Conservation (phyloP, 53 echinoderm and acorn worm genomes). For the Hippasteria phrygiana region DNA sequence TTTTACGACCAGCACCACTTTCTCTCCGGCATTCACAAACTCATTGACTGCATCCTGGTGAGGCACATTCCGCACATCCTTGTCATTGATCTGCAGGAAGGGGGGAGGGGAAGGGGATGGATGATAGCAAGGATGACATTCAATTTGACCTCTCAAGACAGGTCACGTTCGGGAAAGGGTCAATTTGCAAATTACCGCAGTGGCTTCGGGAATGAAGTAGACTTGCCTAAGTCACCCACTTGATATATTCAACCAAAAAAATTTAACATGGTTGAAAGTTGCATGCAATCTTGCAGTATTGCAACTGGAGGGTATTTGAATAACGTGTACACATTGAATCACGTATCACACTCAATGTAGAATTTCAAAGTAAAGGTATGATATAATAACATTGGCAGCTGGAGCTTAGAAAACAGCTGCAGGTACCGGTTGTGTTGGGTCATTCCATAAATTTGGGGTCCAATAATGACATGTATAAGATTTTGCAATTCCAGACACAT, state of each 20-base stretch:
- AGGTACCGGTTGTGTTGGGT: too few species aligned
- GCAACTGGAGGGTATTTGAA: too few species aligned
- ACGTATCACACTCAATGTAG: too few species aligned
- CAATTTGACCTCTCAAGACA: neutral
- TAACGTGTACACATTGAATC: too few species aligned
- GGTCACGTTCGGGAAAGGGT: slow-evolving; percentile 38
- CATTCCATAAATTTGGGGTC: too few species aligned
- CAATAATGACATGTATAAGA: too few species aligned
- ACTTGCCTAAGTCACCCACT: neutral
- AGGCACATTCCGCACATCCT: slow-evolving; percentile 81
- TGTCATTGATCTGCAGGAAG: slow-evolving; percentile 83
- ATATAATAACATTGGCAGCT: too few species aligned
- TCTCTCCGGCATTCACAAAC: slow-evolving; percentile 87
- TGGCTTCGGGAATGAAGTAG: too few species aligned
- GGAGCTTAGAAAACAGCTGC: too few species aligned
- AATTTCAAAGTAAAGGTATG: too few species aligned
- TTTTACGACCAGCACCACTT: slow-evolving; percentile 81
- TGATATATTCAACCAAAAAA: neutral
- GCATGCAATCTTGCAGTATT: too few species aligned
- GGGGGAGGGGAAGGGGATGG: neutral
- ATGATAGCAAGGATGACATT: neutral
- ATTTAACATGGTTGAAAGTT: neutral
- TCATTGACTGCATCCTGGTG: slow-evolving; percentile 92
- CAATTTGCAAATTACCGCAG: slow-evolving; percentile 52
- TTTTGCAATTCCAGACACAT: too few species aligned